phyloP scores from a whole-genome alignment of 2,797 vertebrate genomes.

The Trematomus bernacchii region DNA sequence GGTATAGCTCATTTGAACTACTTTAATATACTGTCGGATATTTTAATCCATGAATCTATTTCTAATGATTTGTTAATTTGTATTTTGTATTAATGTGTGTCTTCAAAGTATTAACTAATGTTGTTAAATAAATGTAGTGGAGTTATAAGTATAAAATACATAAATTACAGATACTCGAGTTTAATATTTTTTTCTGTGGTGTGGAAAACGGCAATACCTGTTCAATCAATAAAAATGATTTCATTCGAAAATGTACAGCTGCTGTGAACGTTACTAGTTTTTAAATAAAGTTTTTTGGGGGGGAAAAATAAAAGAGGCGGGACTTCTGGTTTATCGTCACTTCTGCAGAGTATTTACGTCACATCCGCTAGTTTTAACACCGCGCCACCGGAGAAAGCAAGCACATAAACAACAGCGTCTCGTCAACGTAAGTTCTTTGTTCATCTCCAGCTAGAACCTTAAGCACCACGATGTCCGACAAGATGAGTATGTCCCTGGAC shows the following conservation, averaged over 20 bases:
- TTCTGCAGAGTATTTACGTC: slow-evolving; percentile 24
- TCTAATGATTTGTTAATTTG: too few species aligned
- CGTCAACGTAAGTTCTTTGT: slow-evolving; percentile 42
- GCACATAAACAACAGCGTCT: slow-evolving; percentile 18
- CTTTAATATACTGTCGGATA: too few species aligned
- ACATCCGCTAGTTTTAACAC: slow-evolving; percentile 47
- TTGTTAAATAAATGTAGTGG: too few species aligned
- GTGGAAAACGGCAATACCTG: neutral
- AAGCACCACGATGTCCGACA: slow-evolving; percentile 85
- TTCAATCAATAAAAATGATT: neutral
- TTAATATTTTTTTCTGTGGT: neutral
- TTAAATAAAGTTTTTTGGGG: slow-evolving; percentile 3
- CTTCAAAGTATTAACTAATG: too few species aligned
- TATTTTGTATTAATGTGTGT: too few species aligned
- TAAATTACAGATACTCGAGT: neutral
- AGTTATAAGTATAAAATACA: too few species aligned
- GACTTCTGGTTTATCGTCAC: neutral
- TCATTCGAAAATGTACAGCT: neutral
- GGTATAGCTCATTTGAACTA: too few species aligned
- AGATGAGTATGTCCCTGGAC: slow-evolving; percentile 95
- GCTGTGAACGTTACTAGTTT: neutral
- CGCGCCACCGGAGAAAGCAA: slow-evolving; percentile 47
- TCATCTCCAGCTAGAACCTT: neutral
- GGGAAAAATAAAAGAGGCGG: neutral
- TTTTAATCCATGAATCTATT: too few species aligned